phyloP scores from a whole-genome alignment of 2,888 invertebrate species.

The Thyatira batis region DNA sequence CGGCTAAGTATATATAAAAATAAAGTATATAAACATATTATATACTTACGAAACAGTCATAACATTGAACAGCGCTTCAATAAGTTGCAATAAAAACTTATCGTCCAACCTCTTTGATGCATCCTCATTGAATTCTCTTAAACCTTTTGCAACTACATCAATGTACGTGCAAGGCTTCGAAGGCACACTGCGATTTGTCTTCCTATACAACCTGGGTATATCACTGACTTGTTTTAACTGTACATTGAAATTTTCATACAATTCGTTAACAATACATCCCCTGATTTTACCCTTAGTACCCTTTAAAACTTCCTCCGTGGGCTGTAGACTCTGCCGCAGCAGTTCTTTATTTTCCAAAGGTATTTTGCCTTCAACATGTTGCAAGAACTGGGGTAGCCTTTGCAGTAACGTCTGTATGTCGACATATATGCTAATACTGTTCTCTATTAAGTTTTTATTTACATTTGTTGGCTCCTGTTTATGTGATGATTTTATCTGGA shows the following conservation, averaged over 20 bases:
- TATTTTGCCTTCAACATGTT: slow-evolving; percentile 53
- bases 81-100: slow-evolving; percentile 55
- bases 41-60: slow-evolving; percentile 82
- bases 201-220: slow-evolving; percentile 95
- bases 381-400: slow-evolving; percentile 56
- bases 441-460: slow-evolving; percentile 62
- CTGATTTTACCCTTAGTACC: slow-evolving; percentile 55
- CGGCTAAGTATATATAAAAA: no score
- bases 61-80: slow-evolving; percentile 69
- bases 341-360: slow-evolving; percentile 47
- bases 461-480: slow-evolving; percentile 56
- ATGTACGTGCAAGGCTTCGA: slow-evolving; percentile 91
- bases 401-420: slow-evolving; percentile 56
- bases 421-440: slow-evolving; percentile 66
- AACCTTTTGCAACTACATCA: slow-evolving; percentile 83
- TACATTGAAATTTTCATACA: slow-evolving; percentile 71
- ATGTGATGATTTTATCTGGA: slow-evolving; percentile 53
- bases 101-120: slow-evolving; percentile 65
- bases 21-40: slow-evolving; percentile 8
- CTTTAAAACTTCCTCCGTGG: slow-evolving; percentile 50
- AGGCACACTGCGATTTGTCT: slow-evolving; percentile 94
- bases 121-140: slow-evolving; percentile 82
- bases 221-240: slow-evolving; percentile 93
- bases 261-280: slow-evolving; percentile 67
- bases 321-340: slow-evolving; percentile 51